A percentile compares a stretch with the other conserved stretches of the same genome.
Conservation (phyloP, 1,140 invertebrate species). For the Drosophila eugracilis region DNA sequence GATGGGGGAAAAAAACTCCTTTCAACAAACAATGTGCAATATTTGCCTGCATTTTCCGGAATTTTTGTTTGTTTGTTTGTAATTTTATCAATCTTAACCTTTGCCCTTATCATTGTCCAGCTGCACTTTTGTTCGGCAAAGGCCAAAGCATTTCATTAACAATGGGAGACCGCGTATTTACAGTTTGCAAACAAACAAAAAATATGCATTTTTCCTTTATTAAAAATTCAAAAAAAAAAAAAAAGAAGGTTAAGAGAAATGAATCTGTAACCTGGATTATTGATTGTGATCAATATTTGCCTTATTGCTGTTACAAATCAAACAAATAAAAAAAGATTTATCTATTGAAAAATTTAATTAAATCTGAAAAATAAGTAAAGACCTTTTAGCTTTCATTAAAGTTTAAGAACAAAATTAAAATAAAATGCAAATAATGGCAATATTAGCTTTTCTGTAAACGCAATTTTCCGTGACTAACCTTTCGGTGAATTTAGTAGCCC, state of each 20-base stretch:
- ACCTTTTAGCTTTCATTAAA: too few species aligned
- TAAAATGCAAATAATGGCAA: neutral
- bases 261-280: too few species aligned
- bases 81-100: constrained; percentile 24
- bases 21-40: constrained; percentile 33
- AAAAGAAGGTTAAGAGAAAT: too few species aligned
- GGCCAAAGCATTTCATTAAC: neutral
- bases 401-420: neutral
- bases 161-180: neutral
- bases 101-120: constrained; percentile 13
- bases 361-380: too few species aligned
- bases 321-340: too few species aligned
- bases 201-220: too few species aligned
- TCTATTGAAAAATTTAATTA: too few species aligned
- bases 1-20: neutral
- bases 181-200: neutral
- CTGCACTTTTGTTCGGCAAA: constrained; percentile 22
- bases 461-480: neutral
- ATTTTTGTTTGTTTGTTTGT: too few species aligned
- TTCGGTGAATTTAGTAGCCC: constrained; percentile 7
- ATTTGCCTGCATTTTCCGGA: constrained; percentile 16
- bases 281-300: too few species aligned
- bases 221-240: too few species aligned
- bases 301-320: too few species aligned
- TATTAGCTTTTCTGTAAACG: neutral